A percentile compares a stretch with the other conserved stretches of the same genome.
Evolutionary conservation across 2,888 invertebrate genomes (phyloP).

Genomic region (Trachelus stipa): DNA sequence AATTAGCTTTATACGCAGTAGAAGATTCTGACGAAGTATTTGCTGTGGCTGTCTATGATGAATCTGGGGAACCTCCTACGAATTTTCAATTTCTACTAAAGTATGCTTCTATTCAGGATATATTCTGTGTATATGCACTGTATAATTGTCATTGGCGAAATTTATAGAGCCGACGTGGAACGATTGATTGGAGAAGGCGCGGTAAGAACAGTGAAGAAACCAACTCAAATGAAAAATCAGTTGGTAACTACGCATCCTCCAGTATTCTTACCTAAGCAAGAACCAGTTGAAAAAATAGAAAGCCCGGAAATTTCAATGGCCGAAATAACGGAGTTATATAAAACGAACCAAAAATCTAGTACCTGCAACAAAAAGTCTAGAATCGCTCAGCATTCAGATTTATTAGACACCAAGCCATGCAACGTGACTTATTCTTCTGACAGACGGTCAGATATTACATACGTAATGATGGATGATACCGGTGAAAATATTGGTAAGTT

Average conservation of each 20-base stretch:
- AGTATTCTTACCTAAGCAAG: constrained; percentile 31
- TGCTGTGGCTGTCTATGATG: constrained; percentile 62
- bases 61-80: constrained; percentile 61
- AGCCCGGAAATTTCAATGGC: not conserved
- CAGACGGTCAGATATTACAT: constrained; percentile 38
- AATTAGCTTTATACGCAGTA: constrained; percentile 61
- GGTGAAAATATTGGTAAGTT: constrained; percentile 28
- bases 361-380: constrained; percentile 5
- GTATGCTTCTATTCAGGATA: constrained; percentile 34
- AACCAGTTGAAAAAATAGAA: not conserved
- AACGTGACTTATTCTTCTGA: constrained; percentile 13
- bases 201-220: constrained; percentile 61
- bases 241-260: constrained; percentile 29
- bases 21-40: constrained; percentile 63
- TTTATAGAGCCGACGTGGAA: constrained; percentile 59
- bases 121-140: constrained; percentile 9
- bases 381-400: not conserved
- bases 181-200: constrained; percentile 64
- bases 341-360: constrained; percentile 1
- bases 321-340: not conserved
- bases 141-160: not conserved
- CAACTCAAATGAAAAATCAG: constrained; percentile 55
- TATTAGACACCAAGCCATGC: not conserved
- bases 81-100: constrained; percentile 63
- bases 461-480: constrained; percentile 41